These are phyloP conservation scores for Halichondria panicea DNA, from an alignment of 37 sponge, comb jelly and placozoan species.

Conservation along the genomic window DNA sequence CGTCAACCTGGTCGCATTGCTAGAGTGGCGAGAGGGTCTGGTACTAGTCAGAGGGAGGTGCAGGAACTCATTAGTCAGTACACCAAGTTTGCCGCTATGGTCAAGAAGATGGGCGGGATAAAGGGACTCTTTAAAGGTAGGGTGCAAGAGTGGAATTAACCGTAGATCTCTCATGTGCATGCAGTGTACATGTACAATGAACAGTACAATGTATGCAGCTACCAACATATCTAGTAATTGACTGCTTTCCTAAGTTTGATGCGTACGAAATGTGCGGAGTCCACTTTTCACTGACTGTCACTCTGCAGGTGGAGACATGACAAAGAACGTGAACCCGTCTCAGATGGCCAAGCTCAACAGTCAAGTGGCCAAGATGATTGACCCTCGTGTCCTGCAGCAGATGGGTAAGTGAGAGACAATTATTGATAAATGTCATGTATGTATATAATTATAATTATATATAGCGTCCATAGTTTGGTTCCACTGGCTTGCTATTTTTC, in stretches of 20 bases:
- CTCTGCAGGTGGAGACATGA: conserved; percentile 85
- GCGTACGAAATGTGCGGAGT: no score
- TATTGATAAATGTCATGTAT: not conserved
- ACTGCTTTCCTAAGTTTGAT: not conserved
- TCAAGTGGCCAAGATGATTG: conserved; percentile 97
- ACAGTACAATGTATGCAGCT: not conserved
- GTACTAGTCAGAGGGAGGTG: conserved; percentile 88
- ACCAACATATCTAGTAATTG: not conserved
- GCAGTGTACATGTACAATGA: no score
- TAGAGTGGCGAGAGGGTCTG: conserved; percentile 89
- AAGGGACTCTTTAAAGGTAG: conserved; percentile 96
- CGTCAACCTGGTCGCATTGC: conserved; percentile 58
- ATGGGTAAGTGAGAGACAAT: conserved; percentile 79
- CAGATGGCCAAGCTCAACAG: conserved; percentile 96
- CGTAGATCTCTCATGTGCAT: no score
- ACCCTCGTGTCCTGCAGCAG: conserved; percentile 91
- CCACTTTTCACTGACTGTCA: no score
- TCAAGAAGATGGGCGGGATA: conserved; percentile 99
- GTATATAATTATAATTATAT: no score
- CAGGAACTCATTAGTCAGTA: conserved; percentile 87
- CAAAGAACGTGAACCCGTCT: conserved; percentile 88
- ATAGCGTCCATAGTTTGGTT: no score
- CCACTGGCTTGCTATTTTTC: no score
- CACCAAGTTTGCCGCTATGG: conserved; percentile 89
- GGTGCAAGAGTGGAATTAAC: not conserved